Conservation (phyloP, 2,888 invertebrate genomes). For the Doris montereyensis region DNA sequence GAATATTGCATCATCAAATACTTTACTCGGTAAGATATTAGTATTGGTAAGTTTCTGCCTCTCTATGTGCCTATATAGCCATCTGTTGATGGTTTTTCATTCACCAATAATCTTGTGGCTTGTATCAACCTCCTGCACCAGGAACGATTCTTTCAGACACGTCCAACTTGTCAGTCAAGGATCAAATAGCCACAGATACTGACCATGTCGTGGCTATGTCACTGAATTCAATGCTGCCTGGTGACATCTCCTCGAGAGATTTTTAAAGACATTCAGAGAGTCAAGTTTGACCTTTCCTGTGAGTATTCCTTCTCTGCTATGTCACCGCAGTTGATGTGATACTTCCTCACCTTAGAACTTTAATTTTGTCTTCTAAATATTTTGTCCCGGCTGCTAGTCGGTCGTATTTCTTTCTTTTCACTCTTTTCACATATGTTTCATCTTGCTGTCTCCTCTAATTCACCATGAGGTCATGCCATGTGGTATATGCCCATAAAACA, state of each 20-base stretch:
- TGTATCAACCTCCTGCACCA: conserved; percentile 72
- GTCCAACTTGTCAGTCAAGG: conserved; percentile 81
- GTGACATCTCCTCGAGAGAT: conserved; percentile 74
- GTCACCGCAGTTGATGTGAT: neutral
- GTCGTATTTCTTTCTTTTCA: too few species aligned
- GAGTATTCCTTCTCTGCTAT: conserved; percentile 45
- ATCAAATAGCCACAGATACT: conserved; percentile 80
- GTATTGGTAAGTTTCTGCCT: too few species aligned
- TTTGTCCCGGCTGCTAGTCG: too few species aligned
- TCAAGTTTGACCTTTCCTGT: conserved; percentile 80
- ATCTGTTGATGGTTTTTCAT: neutral
- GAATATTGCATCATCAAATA: too few species aligned
- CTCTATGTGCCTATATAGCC: too few species aligned
- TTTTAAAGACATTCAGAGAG: conserved; percentile 77
- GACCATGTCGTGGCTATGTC: conserved; percentile 78
- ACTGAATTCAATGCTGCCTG: conserved; percentile 71
- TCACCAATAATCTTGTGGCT: neutral
- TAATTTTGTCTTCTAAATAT: too few species aligned
- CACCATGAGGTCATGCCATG: too few species aligned
- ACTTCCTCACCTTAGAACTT: conserved; percentile 18
- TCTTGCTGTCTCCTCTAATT: too few species aligned
- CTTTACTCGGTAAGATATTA: too few species aligned
- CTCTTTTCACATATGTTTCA: too few species aligned
- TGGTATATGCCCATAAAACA: too few species aligned
- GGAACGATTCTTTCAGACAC: conserved; percentile 88